Evolutionary conservation across 2,888 invertebrate genomes (phyloP).

Genomic region (Cryptus armator): DNA sequence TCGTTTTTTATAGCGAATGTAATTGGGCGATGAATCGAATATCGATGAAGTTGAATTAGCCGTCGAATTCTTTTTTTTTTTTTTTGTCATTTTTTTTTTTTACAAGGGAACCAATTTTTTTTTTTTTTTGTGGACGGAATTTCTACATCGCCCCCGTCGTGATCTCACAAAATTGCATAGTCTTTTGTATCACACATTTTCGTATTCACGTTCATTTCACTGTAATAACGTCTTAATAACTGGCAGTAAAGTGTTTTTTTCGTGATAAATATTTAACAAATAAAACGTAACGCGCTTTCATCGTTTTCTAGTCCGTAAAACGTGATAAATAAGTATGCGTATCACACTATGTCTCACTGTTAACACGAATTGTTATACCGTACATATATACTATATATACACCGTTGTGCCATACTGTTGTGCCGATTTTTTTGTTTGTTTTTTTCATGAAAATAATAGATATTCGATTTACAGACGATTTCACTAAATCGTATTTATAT

Average conservation of each 20-base stretch:
- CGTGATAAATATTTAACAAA: not conserved
- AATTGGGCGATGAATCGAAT: too few species aligned
- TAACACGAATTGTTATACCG: not conserved
- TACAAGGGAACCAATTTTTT: too few species aligned
- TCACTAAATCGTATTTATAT: not conserved
- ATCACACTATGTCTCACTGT: slow-evolving; percentile 1
- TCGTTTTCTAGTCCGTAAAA: not conserved
- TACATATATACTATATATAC: slow-evolving; percentile 3
- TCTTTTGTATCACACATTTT: too few species aligned
- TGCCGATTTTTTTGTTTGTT: slow-evolving; percentile 15
- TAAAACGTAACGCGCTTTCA: slow-evolving; percentile 1
- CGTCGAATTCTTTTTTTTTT: too few species aligned
- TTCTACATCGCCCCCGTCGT: too few species aligned
- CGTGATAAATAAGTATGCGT: not conserved
- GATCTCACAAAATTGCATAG: too few species aligned
- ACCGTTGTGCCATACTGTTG: too few species aligned
- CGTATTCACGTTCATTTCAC: not conserved
- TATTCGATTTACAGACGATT: not conserved
- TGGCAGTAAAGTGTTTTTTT: slow-evolving; percentile 8
- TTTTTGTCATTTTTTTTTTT: too few species aligned
- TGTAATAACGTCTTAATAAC: not conserved
- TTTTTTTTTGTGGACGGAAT: too few species aligned
- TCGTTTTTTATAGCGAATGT: too few species aligned
- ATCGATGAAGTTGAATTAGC: too few species aligned
- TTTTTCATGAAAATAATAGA: not conserved